These are phyloP conservation scores for Plagodis dolabraria DNA, from an alignment of 2,888 invertebrate genomes.

Conservation along the genomic window DNA sequence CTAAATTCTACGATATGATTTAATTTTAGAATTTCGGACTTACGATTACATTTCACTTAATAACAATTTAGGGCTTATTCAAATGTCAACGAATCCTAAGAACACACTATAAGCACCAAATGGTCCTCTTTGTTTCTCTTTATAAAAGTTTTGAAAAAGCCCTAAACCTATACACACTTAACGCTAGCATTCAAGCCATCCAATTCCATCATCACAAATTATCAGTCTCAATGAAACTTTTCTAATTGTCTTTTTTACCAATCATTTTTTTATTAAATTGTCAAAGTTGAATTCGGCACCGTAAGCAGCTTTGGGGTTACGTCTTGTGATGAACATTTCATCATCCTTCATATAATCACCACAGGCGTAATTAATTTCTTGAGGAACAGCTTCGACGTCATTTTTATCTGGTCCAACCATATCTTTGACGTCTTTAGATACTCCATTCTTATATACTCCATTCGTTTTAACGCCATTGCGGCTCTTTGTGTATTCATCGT, in stretches of 20 bases:
- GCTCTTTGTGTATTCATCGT: slow-evolving; percentile 48
- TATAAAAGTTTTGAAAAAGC: slow-evolving; percentile 41
- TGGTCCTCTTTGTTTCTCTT: slow-evolving; percentile 43
- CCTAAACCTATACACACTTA: slow-evolving; percentile 53
- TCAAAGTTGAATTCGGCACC: slow-evolving; percentile 65
- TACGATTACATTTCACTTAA: slow-evolving; percentile 21
- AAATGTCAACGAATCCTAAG: slow-evolving; percentile 44
- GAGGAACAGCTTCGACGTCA: slow-evolving; percentile 58
- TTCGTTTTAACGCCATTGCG: slow-evolving; percentile 51
- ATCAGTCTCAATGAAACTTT: slow-evolving; percentile 77
- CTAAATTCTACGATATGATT: slow-evolving; percentile 68
- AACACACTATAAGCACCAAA: slow-evolving; percentile 44
- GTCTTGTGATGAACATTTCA: slow-evolving; percentile 66
- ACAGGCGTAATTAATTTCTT: slow-evolving; percentile 62
- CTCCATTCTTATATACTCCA: slow-evolving; percentile 46
- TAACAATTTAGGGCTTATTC: slow-evolving; percentile 45
- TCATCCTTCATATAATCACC: slow-evolving; percentile 69
- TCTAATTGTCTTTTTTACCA: slow-evolving; percentile 52
- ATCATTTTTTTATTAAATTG: slow-evolving; percentile 76
- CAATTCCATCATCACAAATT: slow-evolving; percentile 71
- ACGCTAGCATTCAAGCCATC: slow-evolving; percentile 50
- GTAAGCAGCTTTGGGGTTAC: slow-evolving; percentile 63
- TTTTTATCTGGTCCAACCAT: slow-evolving; percentile 42
- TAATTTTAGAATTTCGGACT: slow-evolving; percentile 53
- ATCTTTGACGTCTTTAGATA: slow-evolving; percentile 44